Base-by-base conservation (phyloP, 2,797 vertebrate species). In the Triplophysa yarkandensis region DNA sequence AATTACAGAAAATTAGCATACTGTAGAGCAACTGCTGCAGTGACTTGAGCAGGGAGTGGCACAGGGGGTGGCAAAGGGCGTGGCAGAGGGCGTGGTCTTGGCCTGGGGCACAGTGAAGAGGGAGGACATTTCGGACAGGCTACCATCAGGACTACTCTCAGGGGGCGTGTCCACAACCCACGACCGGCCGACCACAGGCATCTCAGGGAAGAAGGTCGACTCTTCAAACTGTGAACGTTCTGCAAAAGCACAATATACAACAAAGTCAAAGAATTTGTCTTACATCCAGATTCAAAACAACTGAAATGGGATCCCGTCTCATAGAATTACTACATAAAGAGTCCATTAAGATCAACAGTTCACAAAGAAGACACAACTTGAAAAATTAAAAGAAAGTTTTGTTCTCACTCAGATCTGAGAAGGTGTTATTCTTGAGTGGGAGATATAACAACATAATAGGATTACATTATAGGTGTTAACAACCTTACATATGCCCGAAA, bases 61-160 rank as follows among this genome's bases (percentile, higher is more conserved):
- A 77, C 82, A 92, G 54, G 73, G 55, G 1, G 55, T 68, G 55
- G 23, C n/a, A n/a, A n/a, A 92, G 32, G 93, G 89, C 3, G 90
- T 92, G 73, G 85, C 86, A 77, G 81, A 92, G 54, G 73, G 55
- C 2, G 55, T 68, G 55, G 23, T 44, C 13, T 52, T 62, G 17
- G 90, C 83, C 83, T 93, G 92, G 71, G 91, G 91, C 74, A 91
- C 82, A 0, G 88, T 90, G 79, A 94, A 94, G 80, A 91, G 86
- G 0, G 92, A 88, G 0, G 87, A 89, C 77, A 91, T 67, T 0
- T 77, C 85, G 68, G 85, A 55, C 1, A 86, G 83, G 68, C 89
- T 88, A 17, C 81, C 71, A 73, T 85, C 85, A 55, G 84, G 61
- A 75, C 80, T 3, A 0, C 77, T 83, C 71, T 60, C 32, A 62